Conservation (phyloP, 2,113 vertebrate genomes). For the Circaetus gallicus region DNA sequence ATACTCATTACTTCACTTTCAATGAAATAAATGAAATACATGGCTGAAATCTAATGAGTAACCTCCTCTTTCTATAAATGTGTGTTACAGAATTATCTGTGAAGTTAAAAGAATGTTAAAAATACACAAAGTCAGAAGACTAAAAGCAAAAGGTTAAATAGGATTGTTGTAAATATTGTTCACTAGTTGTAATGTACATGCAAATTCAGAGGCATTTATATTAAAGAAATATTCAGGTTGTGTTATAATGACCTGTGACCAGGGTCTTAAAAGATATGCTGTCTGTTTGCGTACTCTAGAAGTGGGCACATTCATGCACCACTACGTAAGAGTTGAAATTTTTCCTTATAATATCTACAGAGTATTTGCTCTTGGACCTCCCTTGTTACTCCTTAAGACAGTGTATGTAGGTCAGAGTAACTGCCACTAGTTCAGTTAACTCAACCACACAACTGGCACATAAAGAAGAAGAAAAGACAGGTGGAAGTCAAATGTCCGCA, state of each 20-base stretch:
- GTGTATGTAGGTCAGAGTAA: background rate
- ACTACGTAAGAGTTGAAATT: background rate
- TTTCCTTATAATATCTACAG: background rate
- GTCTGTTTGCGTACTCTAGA: background rate
- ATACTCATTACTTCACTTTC: background rate
- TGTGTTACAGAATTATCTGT: background rate
- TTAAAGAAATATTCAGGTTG: background rate
- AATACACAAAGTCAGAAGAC: background rate
- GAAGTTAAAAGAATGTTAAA: background rate
- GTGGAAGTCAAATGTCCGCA: background rate
- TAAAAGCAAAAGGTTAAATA: background rate
- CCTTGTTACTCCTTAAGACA: background rate
- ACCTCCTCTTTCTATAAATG: background rate
- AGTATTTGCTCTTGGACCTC: background rate
- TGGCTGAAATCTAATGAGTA: background rate
- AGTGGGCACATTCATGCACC: background rate
- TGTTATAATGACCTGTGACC: background rate
- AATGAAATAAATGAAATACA: background rate
- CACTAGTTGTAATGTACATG: background rate
- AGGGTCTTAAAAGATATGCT: background rate
- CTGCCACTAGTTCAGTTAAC: background rate
- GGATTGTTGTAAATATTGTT: background rate
- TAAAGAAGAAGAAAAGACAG: background rate
- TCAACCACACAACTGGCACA: rapidly evolving
- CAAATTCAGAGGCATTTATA: background rate